These are phyloP conservation scores for Festucalex cinctus DNA, from an alignment of 2,113 vertebrate species.

Conservation along the genomic window DNA sequence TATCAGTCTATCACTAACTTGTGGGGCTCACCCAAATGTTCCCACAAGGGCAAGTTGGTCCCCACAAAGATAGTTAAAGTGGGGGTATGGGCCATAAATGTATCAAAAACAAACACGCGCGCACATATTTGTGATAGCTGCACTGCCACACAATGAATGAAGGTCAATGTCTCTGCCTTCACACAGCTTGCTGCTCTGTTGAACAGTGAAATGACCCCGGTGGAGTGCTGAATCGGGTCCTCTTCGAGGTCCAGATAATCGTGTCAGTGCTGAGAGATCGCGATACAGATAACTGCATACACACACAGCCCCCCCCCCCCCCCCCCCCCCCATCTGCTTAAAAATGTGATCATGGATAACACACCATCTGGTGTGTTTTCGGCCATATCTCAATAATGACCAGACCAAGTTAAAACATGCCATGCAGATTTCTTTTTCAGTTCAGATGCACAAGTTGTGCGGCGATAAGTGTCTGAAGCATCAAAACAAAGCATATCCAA, in stretches of 20 bases:
- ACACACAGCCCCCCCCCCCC: conserved; percentile 28
- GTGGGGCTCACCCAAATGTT: too few relatives aligned
- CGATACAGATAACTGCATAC: conserved; percentile 8
- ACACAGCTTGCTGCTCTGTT: conserved; percentile 66
- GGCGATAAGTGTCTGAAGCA: conserved; percentile 11
- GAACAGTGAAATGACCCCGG: conserved; percentile 71
- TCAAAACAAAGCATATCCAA: conserved; percentile 1
- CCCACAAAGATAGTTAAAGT: background rate
- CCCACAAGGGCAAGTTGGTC: background rate
- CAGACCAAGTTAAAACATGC: background rate
- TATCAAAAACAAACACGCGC: background rate
- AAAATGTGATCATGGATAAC: conserved; percentile 36
- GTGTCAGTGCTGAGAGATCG: conserved; percentile 39
- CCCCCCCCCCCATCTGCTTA: conserved; percentile 28
- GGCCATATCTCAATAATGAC: background rate
- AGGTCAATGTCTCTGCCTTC: conserved; percentile 55
- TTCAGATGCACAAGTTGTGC: conserved; percentile 2
- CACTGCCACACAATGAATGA: conserved; percentile 57
- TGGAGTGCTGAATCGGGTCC: conserved; percentile 36
- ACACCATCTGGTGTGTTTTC: conserved; percentile 27
- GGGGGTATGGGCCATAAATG: too few relatives aligned
- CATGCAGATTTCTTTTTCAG: background rate
- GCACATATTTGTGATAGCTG: conserved; percentile 66
- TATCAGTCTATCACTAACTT: too few relatives aligned
- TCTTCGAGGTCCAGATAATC: conserved; percentile 59